Evolutionary conservation across 1,140 invertebrate species (phyloP).

Genomic region (Musca vetustissima): DNA sequence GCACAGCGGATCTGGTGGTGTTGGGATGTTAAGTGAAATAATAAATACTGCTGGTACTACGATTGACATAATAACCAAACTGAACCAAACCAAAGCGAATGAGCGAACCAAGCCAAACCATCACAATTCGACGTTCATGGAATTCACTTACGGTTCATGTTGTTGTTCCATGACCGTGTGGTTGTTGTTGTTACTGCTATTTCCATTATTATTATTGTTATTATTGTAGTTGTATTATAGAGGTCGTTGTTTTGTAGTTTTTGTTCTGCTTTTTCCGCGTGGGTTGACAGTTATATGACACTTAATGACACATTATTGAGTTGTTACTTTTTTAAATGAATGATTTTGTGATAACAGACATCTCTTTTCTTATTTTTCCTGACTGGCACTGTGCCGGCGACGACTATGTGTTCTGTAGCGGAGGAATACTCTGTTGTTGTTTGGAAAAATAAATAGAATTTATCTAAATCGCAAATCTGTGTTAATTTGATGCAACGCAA

Average conservation of each 20-base stretch:
- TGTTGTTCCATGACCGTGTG: not conserved
- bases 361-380: too few species aligned
- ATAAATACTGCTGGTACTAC: slow-evolving; percentile 18
- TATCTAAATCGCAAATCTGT: too few species aligned
- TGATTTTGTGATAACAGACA: slow-evolving; percentile 6
- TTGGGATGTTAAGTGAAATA: slow-evolving; percentile 20
- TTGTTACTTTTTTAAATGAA: slow-evolving; percentile 23
- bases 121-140: not conserved
- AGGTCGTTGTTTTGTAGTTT: slow-evolving; percentile 13
- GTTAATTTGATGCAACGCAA: too few species aligned
- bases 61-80: slow-evolving; percentile 8
- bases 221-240: slow-evolving; percentile 11
- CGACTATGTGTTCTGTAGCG: too few species aligned
- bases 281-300: slow-evolving; percentile 23
- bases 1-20: not conserved
- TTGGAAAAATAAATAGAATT: too few species aligned
- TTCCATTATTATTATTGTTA: not conserved
- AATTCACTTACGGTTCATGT: not conserved
- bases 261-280: not conserved
- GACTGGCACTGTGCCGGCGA: too few species aligned
- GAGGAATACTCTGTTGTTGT: too few species aligned
- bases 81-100: not conserved
- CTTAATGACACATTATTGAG: slow-evolving; percentile 27
- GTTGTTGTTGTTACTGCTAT: not conserved
- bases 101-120: not conserved